phyloP scores from a whole-genome alignment of 1,140 invertebrate genomes.

The Heliconius himera region DNA sequence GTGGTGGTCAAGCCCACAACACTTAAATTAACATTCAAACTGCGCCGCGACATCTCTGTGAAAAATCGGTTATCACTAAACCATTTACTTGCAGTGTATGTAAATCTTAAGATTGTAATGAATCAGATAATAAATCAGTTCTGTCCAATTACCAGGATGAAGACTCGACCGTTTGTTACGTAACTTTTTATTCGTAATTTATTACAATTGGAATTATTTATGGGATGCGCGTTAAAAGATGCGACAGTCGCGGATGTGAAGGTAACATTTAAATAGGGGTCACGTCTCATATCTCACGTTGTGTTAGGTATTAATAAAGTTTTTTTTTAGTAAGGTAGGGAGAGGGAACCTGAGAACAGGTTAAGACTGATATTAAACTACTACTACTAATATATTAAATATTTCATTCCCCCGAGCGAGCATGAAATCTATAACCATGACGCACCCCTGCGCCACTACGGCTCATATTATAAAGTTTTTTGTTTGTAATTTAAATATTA shows the following conservation, averaged over 20 bases:
- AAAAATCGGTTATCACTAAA: not conserved
- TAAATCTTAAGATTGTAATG: constrained; percentile 4
- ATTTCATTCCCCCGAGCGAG: no score
- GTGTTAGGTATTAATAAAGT: not conserved
- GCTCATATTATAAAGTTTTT: no score
- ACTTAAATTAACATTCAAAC: no score
- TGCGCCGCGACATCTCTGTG: no score
- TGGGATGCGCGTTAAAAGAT: constrained; percentile 19
- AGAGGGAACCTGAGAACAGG: no score
- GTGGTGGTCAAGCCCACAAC: no score
- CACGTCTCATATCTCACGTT: not conserved
- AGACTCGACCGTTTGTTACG: constrained; percentile 28
- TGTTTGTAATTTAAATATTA: no score
- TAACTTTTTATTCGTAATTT: constrained; percentile 38
- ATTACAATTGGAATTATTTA: constrained; percentile 34
- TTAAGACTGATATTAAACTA: no score
- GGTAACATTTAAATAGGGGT: constrained; percentile 4
- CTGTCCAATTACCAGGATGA: constrained; percentile 34
- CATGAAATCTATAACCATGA: no score
- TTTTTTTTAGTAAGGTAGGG: not conserved
- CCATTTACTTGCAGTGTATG: not conserved
- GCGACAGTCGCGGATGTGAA: constrained; percentile 34
- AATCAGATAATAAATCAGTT: constrained; percentile 21
- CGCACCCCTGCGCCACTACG: no score
- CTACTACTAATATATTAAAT: no score